These are phyloP conservation scores for Acrossocheilus fasciatus DNA, from an alignment of 2,797 vertebrate genomes.

Conservation along the genomic window DNA sequence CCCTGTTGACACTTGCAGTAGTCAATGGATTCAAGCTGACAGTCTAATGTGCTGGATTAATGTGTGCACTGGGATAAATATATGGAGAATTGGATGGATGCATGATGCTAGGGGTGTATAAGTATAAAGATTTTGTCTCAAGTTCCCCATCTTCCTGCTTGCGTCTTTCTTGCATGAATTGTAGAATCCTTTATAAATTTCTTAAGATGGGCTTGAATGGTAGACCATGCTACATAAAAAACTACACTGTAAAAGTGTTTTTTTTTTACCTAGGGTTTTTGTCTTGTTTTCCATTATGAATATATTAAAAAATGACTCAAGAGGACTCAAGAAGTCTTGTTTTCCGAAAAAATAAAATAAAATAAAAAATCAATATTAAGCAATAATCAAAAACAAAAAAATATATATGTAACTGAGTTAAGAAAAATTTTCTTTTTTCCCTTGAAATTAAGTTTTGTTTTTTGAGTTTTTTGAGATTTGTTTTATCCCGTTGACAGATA, in stretches of 20 bases:
- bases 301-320: not conserved
- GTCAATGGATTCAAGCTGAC: slow-evolving; percentile 54
- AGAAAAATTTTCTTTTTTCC: not conserved
- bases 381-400: not conserved
- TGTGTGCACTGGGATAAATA: slow-evolving; percentile 9
- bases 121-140: not conserved
- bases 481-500: no score
- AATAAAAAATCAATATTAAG: not conserved
- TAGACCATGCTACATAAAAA: not conserved
- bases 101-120: not conserved
- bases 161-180: not conserved
- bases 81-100: slow-evolving; percentile 13
- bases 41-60: slow-evolving; percentile 57
- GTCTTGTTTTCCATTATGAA: not conserved
- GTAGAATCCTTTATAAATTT: no score
- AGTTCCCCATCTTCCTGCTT: not conserved
- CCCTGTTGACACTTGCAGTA: slow-evolving; percentile 53
- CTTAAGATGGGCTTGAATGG: not conserved
- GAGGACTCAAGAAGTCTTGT: not conserved
- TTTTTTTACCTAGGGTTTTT: not conserved
- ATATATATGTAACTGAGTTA: not conserved
- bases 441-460: not conserved
- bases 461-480: no score
- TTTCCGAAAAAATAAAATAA: no score
- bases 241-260: not conserved